Percentiles rank a stretch among this genome's conserved stretches.
Evolutionary conservation across 2,888 invertebrate genomes (phyloP).

Genomic region (Tetheella fluctuosa): DNA sequence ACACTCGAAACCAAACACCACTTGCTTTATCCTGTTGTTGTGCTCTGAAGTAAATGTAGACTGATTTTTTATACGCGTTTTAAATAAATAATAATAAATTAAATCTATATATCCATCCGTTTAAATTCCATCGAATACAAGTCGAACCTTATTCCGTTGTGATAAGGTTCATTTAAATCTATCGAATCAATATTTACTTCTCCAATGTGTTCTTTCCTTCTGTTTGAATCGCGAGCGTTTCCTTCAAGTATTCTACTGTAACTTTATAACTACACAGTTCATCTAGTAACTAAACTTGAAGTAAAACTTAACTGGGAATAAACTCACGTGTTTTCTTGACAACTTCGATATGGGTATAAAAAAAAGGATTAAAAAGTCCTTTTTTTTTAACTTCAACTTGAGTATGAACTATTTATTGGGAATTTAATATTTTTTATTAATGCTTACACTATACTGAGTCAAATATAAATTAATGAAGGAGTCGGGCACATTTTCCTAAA

Average conservation of each 20-base stretch:
- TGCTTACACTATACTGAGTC: background rate
- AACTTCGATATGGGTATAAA: background rate
- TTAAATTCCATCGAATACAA: slow-evolving; percentile 23
- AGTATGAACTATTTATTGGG: too few relatives aligned
- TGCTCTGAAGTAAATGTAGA: slow-evolving; percentile 70
- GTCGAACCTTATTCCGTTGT: slow-evolving; percentile 37
- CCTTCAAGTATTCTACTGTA: slow-evolving; percentile 32
- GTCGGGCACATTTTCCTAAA: background rate
- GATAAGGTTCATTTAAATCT: slow-evolving; percentile 32
- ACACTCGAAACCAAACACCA: slow-evolving; percentile 74
- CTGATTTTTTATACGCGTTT: slow-evolving; percentile 34
- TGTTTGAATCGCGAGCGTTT: slow-evolving; percentile 40
- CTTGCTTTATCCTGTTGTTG: slow-evolving; percentile 50
- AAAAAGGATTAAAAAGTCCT: too few relatives aligned
- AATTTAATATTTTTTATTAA: too few relatives aligned
- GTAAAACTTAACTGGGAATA: background rate
- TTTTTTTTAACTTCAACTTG: too few relatives aligned
- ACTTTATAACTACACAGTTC: slow-evolving; percentile 12
- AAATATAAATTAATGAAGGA: background rate
- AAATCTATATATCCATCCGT: slow-evolving; percentile 26
- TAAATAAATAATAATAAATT: slow-evolving; percentile 37
- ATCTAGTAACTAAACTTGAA: slow-evolving; percentile 14
- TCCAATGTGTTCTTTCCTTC: slow-evolving; percentile 36
- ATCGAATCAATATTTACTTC: slow-evolving; percentile 67
- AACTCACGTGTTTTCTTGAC: background rate